These are phyloP conservation scores for Hirtodrosophila histrioides DNA, from an alignment of 2,888 invertebrate species.

Conservation along the genomic window DNA sequence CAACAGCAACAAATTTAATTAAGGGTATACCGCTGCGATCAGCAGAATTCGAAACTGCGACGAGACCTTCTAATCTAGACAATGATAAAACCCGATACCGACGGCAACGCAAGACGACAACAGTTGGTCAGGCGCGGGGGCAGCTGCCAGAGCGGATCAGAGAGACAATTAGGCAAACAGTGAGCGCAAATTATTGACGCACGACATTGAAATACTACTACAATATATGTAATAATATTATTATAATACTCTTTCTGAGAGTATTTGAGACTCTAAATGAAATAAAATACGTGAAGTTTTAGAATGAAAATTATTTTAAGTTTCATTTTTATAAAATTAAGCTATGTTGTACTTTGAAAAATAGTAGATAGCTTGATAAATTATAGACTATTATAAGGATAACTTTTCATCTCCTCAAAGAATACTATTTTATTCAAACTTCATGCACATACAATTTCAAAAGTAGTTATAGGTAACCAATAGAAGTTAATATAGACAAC, in stretches of 20 bases:
- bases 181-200: conserved; percentile 62
- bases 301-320: too few species aligned
- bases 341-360: too few species aligned
- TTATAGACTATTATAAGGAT: too few species aligned
- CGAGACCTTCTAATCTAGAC: conserved; percentile 75
- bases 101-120: conserved; percentile 35
- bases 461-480: too few species aligned
- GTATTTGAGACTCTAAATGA: background rate
- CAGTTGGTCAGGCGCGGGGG: conserved; percentile 56
- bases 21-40: conserved; percentile 78
- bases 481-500: too few species aligned
- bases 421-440: too few species aligned
- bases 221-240: conserved; percentile 30
- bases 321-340: too few species aligned
- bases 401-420: too few species aligned
- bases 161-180: conserved; percentile 67
- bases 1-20: conserved; percentile 67
- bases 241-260: conserved; percentile 16
- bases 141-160: conserved; percentile 35
- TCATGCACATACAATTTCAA: too few species aligned
- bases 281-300: background rate
- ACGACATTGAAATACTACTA: conserved; percentile 61
- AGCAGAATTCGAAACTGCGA: conserved; percentile 72
- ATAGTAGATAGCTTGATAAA: too few species aligned
- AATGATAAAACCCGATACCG: conserved; percentile 68